Conservation (phyloP, 2,888 invertebrate species). For the Chesias legatella region DNA sequence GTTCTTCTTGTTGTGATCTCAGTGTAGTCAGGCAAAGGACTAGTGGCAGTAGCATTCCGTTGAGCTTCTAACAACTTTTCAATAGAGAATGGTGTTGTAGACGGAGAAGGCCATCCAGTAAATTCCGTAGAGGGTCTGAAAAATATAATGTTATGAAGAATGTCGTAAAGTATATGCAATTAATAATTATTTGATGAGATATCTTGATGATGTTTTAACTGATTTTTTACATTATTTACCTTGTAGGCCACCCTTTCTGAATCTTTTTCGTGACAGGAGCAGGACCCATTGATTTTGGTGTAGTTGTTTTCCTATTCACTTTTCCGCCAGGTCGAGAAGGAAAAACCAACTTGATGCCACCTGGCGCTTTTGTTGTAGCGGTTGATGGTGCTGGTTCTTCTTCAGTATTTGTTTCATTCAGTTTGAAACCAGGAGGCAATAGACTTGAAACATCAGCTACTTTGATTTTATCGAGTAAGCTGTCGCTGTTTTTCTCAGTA, state of each 20-base stretch:
- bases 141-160: slow-evolving; percentile 9
- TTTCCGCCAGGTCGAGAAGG: slow-evolving; percentile 88
- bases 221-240: slow-evolving; percentile 71
- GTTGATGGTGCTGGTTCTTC: slow-evolving; percentile 34
- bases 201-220: too few species aligned
- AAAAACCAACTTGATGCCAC: slow-evolving; percentile 86
- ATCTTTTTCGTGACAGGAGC: slow-evolving; percentile 82
- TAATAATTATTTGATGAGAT: too few species aligned
- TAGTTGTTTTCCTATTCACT: slow-evolving; percentile 79
- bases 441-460: slow-evolving; percentile 80
- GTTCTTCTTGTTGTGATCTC: slow-evolving; percentile 74
- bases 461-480: slow-evolving; percentile 46
- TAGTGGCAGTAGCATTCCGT: slow-evolving; percentile 82
- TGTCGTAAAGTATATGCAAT: too few species aligned
- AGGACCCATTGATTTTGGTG: slow-evolving; percentile 78
- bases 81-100: slow-evolving; percentile 92
- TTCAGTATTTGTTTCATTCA: slow-evolving; percentile 41
- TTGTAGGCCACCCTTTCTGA: slow-evolving; percentile 91
- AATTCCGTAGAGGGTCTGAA: slow-evolving; percentile 91
- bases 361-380: slow-evolving; percentile 63
- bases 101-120: slow-evolving; percentile 94
- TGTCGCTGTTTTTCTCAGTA: slow-evolving; percentile 39
- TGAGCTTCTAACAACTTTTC: slow-evolving; percentile 87
- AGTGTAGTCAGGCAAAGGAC: slow-evolving; percentile 66
- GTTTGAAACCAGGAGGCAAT: slow-evolving; percentile 82